Conservation (phyloP, 1,140 invertebrate genomes). For the Drosophila suzukii region DNA sequence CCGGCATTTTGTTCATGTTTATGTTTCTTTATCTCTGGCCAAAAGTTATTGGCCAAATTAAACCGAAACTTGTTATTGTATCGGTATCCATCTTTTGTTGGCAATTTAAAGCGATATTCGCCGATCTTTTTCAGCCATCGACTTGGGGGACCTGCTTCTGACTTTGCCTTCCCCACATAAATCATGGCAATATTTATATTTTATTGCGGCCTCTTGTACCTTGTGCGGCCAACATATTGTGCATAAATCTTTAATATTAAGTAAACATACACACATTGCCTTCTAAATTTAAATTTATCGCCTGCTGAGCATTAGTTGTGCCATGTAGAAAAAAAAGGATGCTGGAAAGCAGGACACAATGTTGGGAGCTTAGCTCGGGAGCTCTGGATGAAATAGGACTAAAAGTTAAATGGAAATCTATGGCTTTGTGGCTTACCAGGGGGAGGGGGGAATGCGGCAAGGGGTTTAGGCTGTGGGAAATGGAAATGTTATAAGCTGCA, state of each 20-base stretch:
- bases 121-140: constrained; percentile 22
- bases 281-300: constrained; percentile 80
- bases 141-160: constrained; percentile 1
- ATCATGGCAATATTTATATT: constrained; percentile 72
- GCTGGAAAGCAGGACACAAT: constrained; percentile 27
- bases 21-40: constrained; percentile 64
- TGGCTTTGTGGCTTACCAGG: constrained; percentile 69
- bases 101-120: constrained; percentile 56
- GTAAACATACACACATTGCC: constrained; percentile 63
- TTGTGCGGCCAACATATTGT: constrained; percentile 70
- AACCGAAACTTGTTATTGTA: constrained; percentile 47
- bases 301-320: constrained; percentile 69
- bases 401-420: constrained; percentile 79
- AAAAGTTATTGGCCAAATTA: constrained; percentile 65
- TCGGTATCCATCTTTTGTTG: constrained; percentile 28
- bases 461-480: constrained; percentile 29
- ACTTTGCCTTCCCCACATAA: constrained; percentile 20
- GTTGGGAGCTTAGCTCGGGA: constrained; percentile 43
- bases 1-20: constrained; percentile 54
- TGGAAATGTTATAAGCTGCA: constrained; percentile 52
- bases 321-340: constrained; percentile 37
- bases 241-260: constrained; percentile 81
- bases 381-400: constrained; percentile 60
- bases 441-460: not conserved
- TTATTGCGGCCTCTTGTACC: constrained; percentile 64